Conservation (phyloP, 35 echinoderm and acorn worm genomes). For the Ptychodera flava region DNA sequence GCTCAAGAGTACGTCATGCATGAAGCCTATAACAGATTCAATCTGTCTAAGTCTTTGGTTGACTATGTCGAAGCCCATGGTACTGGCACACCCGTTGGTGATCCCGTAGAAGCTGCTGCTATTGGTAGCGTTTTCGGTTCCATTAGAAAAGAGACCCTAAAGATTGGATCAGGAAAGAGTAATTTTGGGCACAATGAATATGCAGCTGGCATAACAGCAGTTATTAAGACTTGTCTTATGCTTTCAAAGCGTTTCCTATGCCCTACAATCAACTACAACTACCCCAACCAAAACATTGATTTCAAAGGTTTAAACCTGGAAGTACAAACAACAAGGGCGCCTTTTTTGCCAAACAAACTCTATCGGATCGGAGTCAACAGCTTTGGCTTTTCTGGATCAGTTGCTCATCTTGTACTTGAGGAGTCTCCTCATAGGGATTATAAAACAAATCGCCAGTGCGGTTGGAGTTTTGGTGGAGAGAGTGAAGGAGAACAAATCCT, state of each 20-base stretch:
- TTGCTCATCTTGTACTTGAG: slow-evolving; percentile 80
- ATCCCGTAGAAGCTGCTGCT: slow-evolving; percentile 91
- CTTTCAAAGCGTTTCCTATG: slow-evolving; percentile 49
- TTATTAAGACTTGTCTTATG: slow-evolving; percentile 90
- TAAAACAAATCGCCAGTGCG: no score
- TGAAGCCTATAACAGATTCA: no score
- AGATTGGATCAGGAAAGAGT: no score
- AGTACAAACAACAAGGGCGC: slow-evolving; percentile 2
- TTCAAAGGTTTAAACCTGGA: slow-evolving; percentile 40
- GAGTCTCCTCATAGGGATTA: slow-evolving; percentile 45
- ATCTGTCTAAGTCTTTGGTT: slow-evolving; percentile 52
- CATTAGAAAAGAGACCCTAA: slow-evolving; percentile 36
- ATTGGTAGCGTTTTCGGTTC: slow-evolving; percentile 53
- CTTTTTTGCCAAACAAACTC: slow-evolving; percentile 30
- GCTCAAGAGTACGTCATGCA: slow-evolving; percentile 46
- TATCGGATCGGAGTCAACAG: slow-evolving; percentile 73
- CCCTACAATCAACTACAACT: slow-evolving; percentile 76
- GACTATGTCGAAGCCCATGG: slow-evolving; percentile 89
- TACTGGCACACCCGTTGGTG: slow-evolving; percentile 90
- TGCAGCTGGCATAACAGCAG: slow-evolving; percentile 61
- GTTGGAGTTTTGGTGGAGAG: no score
- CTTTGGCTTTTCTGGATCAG: slow-evolving; percentile 80
- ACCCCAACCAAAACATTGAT: slow-evolving; percentile 63
- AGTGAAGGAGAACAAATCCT: slow-evolving; percentile 51
- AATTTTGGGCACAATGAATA: slow-evolving; percentile 96